Percentiles rank a stretch among this genome's conserved stretches.
Evolutionary conservation across 2,797 vertebrate genomes (phyloP).

Genomic region (Acrossocheilus fasciatus): DNA sequence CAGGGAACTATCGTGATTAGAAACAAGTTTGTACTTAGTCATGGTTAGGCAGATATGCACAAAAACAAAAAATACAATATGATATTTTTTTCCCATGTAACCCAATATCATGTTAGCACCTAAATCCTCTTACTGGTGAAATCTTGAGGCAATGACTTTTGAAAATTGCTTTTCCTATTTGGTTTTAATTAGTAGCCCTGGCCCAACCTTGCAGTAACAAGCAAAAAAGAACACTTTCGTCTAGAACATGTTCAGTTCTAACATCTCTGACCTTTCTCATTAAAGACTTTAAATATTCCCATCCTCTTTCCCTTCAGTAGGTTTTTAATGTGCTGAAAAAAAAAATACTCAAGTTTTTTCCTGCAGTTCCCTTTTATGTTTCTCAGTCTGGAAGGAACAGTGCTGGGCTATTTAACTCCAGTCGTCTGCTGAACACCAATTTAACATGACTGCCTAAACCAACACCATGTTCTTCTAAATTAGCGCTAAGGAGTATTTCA

Average conservation of each 20-base stretch:
- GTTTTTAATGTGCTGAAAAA: not conserved
- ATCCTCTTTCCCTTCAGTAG: not conserved
- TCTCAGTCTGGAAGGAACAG: conserved; percentile 6
- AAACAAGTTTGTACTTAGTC: not conserved
- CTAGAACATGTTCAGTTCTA: not conserved
- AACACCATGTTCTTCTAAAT: conserved; percentile 31
- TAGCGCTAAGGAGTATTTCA: not conserved
- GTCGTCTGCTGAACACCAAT: conserved; percentile 32
- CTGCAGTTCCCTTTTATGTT: conserved; percentile 8
- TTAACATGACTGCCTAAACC: conserved; percentile 33
- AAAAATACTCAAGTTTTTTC: not conserved
- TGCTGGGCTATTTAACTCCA: not conserved
- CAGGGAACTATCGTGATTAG: not conserved
- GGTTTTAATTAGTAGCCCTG: not conserved
- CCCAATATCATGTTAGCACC: not conserved
- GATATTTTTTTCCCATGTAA: not conserved
- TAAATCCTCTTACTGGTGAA: not conserved
- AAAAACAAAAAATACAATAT: not conserved
- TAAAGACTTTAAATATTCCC: conserved; percentile 27
- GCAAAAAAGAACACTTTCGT: conserved; percentile 18
- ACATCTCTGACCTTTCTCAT: conserved; percentile 24
- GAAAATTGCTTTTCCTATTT: not conserved
- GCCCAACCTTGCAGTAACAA: conserved; percentile 10
- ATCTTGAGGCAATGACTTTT: not conserved
- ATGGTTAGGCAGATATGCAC: not conserved